phyloP scores from a whole-genome alignment of 2,888 invertebrate genomes.

The Serrognathus titanus region DNA sequence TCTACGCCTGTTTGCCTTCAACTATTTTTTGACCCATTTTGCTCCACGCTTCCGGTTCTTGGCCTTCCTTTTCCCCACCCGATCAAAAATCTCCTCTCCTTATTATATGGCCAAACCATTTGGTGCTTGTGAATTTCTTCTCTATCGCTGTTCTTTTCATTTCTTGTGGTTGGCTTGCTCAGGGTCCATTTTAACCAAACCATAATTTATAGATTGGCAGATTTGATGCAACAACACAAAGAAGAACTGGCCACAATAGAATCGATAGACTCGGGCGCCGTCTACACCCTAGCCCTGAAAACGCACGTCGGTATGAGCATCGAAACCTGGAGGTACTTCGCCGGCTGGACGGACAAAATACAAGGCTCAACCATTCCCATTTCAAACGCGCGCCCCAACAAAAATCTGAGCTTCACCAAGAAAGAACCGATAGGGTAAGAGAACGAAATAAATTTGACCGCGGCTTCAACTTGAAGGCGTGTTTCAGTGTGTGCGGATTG shows the following conservation, averaged over 20 bases:
- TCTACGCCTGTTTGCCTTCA: no score
- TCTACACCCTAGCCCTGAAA: conserved; percentile 93
- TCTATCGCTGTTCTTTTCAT: no score
- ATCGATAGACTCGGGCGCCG: conserved; percentile 91
- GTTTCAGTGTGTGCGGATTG: conserved; percentile 76
- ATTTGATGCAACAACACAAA: conserved; percentile 90
- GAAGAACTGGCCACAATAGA: conserved; percentile 95
- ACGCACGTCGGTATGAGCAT: conserved; percentile 98
- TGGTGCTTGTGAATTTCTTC: no score
- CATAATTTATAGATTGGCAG: conserved; percentile 67
- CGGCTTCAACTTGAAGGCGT: not conserved
- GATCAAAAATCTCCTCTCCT: no score
- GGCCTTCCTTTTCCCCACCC: no score
- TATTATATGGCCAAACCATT: not conserved
- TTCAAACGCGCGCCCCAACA: conserved; percentile 86
- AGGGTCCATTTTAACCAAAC: not conserved
- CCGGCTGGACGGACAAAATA: conserved; percentile 96
- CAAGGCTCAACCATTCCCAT: conserved; percentile 90
- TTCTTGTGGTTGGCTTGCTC: not conserved
- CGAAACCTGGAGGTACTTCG: conserved; percentile 94
- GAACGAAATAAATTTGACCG: not conserved
- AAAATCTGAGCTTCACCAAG: conserved; percentile 82
- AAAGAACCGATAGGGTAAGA: conserved; percentile 83
- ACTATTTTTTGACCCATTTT: no score
- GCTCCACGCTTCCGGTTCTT: no score